Percentiles rank a stretch among this genome's conserved stretches.
phyloP scores from a whole-genome alignment of 2,797 vertebrate species.

The Chromis chromis region DNA sequence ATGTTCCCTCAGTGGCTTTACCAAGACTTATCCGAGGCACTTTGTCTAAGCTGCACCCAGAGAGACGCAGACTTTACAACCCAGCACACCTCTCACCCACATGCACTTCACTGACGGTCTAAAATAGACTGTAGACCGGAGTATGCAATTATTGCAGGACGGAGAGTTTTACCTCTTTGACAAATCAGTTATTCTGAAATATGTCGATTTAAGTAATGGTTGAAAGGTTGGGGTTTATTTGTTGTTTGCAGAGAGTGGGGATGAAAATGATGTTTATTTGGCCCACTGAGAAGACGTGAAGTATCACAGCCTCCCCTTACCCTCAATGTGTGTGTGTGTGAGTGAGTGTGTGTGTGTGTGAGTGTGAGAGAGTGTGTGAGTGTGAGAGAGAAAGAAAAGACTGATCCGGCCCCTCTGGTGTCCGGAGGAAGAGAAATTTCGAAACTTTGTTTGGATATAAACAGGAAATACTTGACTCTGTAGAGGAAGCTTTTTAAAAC shows the following conservation, averaged over 20 bases:
- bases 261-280: conserved; percentile 14
- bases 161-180: conserved; percentile 51
- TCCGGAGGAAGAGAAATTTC: conserved; percentile 39
- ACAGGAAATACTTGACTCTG: conserved; percentile 72
- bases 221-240: conserved; percentile 13
- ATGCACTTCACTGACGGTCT: conserved; percentile 63
- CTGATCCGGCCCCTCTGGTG: conserved; percentile 39
- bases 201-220: not conserved
- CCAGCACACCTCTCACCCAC: conserved; percentile 50
- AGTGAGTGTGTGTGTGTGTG: not conserved
- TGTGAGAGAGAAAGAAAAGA: conserved; percentile 13
- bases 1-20: conserved; percentile 67
- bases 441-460: conserved; percentile 47
- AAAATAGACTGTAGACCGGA: conserved; percentile 23
- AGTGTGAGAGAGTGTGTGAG: not conserved
- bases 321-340: not conserved
- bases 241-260: not conserved
- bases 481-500: conserved; percentile 58
- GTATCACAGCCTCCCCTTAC: not conserved
- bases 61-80: conserved; percentile 46
- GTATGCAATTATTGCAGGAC: conserved; percentile 46
- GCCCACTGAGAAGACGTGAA: not conserved
- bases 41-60: conserved; percentile 73
- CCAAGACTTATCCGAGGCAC: conserved; percentile 72
- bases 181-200: conserved; percentile 28